Conservation (phyloP, 2,888 invertebrate species). For the Eupithecia insigniata region DNA sequence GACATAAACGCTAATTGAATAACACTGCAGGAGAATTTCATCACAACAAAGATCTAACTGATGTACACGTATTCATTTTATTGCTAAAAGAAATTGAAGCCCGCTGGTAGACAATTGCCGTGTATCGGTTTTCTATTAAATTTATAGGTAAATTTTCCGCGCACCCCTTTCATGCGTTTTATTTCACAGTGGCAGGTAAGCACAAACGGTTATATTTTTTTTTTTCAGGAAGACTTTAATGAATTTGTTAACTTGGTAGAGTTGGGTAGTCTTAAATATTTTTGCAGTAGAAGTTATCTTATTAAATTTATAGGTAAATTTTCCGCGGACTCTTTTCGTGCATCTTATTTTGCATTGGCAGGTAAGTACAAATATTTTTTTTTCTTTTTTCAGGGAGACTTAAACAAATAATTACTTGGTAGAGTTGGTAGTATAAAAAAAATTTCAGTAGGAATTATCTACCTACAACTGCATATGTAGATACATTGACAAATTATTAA, state of each 20-base stretch:
- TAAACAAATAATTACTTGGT: neutral
- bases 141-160: slow-evolving; percentile 47
- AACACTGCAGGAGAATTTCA: slow-evolving; percentile 71
- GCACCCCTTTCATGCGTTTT: slow-evolving; percentile 20
- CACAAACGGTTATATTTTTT: neutral
- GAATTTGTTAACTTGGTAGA: neutral
- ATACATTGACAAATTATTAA: neutral
- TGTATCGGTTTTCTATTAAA: slow-evolving; percentile 78
- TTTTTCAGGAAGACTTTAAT: neutral
- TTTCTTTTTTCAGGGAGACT: neutral
- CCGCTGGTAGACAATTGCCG: slow-evolving; percentile 66
- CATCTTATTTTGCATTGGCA: neutral
- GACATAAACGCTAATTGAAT: slow-evolving; percentile 76
- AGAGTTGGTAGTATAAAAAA: too few relatives aligned
- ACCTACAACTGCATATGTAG: too few relatives aligned
- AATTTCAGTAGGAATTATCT: too few relatives aligned
- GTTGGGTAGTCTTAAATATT: too few relatives aligned
- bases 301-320: slow-evolving; percentile 61
- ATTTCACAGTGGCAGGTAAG: neutral
- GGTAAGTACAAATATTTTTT: slow-evolving; percentile 7
- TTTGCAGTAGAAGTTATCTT: too few relatives aligned
- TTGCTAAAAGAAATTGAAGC: slow-evolving; percentile 76
- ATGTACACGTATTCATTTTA: slow-evolving; percentile 66
- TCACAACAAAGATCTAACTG: slow-evolving; percentile 69
- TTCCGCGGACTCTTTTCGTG: slow-evolving; percentile 34